A percentile compares a stretch with the other conserved stretches of the same genome.
Conservation (phyloP, 2,797 vertebrate genomes). For the Darevskia nairensis region DNA sequence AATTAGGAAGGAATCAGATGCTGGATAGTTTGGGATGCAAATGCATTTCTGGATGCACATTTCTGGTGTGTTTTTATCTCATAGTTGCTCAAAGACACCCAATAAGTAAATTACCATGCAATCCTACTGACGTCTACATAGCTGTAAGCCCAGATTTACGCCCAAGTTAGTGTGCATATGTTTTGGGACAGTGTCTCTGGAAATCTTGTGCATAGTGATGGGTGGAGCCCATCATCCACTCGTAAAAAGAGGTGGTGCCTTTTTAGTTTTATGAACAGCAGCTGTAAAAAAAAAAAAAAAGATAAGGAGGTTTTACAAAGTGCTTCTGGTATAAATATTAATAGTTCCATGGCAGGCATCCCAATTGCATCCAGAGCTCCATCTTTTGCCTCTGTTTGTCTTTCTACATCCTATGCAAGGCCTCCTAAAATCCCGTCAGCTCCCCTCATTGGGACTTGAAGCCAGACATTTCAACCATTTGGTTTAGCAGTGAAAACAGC, state of each 20-base stretch:
- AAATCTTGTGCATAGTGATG: not conserved
- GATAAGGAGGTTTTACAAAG: not conserved
- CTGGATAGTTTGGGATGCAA: not conserved
- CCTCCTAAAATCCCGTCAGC: not conserved
- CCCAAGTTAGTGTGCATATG: no score
- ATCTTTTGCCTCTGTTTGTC: not conserved
- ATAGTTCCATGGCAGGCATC: not conserved
- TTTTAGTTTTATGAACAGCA: not conserved
- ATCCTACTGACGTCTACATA: not conserved
- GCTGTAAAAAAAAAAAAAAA: fast-evolving
- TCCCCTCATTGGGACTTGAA: not conserved
- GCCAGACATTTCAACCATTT: not conserved
- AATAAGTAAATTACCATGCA: not conserved
- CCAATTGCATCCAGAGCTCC: not conserved
- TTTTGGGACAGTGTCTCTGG: not conserved
- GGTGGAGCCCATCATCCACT: not conserved
- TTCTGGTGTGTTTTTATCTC: not conserved
- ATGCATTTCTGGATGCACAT: not conserved
- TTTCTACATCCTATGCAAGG: not conserved
- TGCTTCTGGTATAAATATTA: slow-evolving; percentile 12
- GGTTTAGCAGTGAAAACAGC: not conserved
- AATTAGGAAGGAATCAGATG: not conserved
- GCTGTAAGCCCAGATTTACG: not conserved
- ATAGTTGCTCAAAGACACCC: not conserved
- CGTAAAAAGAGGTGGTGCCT: fast-evolving